Percentiles rank a stretch among this genome's conserved stretches.
These are phyloP conservation scores for Propithecus coquereli DNA, from an alignment of 2,113 vertebrate species.

Conservation along the genomic window DNA sequence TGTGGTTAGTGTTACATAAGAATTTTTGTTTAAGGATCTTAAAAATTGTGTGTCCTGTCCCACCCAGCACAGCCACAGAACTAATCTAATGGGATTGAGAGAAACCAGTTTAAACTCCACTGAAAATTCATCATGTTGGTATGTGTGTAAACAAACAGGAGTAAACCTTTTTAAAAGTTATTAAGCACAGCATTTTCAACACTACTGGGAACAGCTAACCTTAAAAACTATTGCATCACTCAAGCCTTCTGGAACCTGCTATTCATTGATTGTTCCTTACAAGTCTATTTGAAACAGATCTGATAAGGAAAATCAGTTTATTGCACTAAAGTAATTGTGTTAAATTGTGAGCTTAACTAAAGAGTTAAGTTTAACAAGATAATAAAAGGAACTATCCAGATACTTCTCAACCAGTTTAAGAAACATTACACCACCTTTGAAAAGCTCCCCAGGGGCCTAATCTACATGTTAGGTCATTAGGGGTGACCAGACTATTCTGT, in stretches of 20 bases:
- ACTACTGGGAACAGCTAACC: background rate
- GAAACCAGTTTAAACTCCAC: background rate
- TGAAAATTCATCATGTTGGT: background rate
- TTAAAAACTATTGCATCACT: background rate
- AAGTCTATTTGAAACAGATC: background rate
- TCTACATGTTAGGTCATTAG: background rate
- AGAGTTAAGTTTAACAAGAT: background rate
- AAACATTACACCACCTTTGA: background rate
- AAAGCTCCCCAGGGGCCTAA: background rate
- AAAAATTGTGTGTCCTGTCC: background rate
- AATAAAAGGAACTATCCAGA: background rate
- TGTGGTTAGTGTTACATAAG: background rate
- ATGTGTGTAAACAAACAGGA: background rate
- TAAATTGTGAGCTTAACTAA: background rate
- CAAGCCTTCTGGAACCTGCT: background rate
- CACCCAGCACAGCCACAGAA: slow-evolving; percentile 1
- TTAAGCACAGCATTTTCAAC: background rate
- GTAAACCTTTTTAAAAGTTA: background rate
- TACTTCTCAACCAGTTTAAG: background rate
- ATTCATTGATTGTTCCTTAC: background rate
- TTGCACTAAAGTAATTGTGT: background rate
- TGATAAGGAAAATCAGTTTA: background rate
- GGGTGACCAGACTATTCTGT: background rate
- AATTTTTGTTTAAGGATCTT: slow-evolving; percentile 28
- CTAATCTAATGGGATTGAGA: background rate